phyloP scores from a whole-genome alignment of 2,888 invertebrate species.

The Drosophila barbarae region DNA sequence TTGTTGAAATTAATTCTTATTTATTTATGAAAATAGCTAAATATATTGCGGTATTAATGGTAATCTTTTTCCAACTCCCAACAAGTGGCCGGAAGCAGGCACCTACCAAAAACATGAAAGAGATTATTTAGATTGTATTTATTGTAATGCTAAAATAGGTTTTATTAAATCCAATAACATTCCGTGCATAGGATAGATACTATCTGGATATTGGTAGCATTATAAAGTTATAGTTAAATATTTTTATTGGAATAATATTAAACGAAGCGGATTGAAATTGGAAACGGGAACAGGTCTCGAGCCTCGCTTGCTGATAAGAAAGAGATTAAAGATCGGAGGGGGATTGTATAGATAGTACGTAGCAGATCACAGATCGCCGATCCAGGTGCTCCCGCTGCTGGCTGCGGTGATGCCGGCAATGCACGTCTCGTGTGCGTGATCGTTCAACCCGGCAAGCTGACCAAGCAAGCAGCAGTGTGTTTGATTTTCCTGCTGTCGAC shows the following conservation, averaged over 20 bases:
- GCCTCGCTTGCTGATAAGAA: constrained; percentile 9
- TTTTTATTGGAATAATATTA: background rate
- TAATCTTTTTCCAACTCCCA: background rate
- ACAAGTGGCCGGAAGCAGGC: background rate
- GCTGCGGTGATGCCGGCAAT: background rate
- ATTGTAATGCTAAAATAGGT: background rate
- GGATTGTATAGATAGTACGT: background rate
- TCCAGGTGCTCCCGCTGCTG: constrained; percentile 11
- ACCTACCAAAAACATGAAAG: background rate
- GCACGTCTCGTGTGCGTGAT: constrained; percentile 23
- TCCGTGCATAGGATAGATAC: too few species aligned
- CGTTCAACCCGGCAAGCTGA: constrained; percentile 7
- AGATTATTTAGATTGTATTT: background rate
- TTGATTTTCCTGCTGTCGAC: constrained; percentile 18
- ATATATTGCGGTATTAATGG: background rate
- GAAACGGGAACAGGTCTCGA: constrained; percentile 7
- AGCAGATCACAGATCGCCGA: constrained; percentile 13
- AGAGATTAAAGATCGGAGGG: constrained; percentile 7
- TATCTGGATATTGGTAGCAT: background rate
- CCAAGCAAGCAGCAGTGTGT: background rate
- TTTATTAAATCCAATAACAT: background rate
- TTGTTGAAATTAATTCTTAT: background rate
- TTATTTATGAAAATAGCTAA: constrained; percentile 3
- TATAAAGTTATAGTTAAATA: background rate
- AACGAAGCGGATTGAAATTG: background rate